Evolutionary conservation across 1,140 invertebrate species (phyloP), one percentile per base, ranked within the genome.

Genomic region (Bombus fervidus): DNA sequence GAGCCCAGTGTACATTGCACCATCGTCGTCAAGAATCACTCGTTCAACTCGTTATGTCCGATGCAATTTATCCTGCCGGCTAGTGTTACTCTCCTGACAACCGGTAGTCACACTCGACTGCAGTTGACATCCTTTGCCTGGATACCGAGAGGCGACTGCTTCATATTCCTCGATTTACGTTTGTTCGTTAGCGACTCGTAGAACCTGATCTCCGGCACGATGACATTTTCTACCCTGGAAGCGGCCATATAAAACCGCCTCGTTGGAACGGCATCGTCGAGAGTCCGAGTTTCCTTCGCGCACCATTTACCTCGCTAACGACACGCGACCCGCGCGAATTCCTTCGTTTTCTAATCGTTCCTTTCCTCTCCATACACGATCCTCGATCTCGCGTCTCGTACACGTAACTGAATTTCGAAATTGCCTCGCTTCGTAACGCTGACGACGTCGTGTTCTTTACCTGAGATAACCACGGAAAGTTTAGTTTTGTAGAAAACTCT

Each of bases 111-210:
- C 87, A 86, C 88, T 90, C 81, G 85, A 90, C 64, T 84, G 88
- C 88, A 74, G 87, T 89, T 90, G 88, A 89, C 88, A 90, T 89
- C 87, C 85, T 90, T 90, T 83, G n/a, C 39, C 69, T 57, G 47
- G 31, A 72, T 59, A 69, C 81, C 79, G 73, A 62, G 25, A 28
- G 76, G 76, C 86, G 80, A 68, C 86, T 72, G 77, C 68, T 76
- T 83, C 43, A 76, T 74, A 76, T 90, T 81, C 80, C 87, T 89
- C 76, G 85, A 86, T 90, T 89, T 86, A 73, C 68, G 66, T 76
- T 79, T 53, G 76, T 78, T 86, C 73, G 68, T 89, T 87, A 83
- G 62, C 73, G 76, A 71, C 53, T 80, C 66, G 73, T 31, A 53
- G 68, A 90, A 90, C 81, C 43, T 87, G 77, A 87, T 83, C 88